Evolutionary conservation across 1,140 invertebrate species (phyloP), one percentile per base, ranked within the genome.

Genomic region (Drosophila equinoxialis): DNA sequence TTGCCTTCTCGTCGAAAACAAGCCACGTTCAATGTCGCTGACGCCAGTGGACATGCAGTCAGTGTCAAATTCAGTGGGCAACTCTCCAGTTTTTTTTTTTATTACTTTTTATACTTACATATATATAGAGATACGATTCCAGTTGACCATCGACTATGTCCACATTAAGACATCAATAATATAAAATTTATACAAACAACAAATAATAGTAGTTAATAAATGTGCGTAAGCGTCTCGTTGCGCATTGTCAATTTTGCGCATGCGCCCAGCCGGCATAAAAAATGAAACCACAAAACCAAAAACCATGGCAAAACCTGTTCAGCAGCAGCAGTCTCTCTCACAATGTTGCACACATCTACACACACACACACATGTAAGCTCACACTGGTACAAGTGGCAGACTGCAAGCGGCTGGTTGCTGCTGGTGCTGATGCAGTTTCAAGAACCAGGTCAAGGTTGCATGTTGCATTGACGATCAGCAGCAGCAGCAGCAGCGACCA

Each of bases 81-180:
- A 69, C 54, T 58, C 48, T 10, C 51, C 54, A 60, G 58, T 76
- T 76, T 76, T 42, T 42, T 42, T 26, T 30, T 75, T 42, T 42
- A 64, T 64, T 35, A 57, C 72, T 51, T 51, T 51, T 51, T 7
- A 10, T 51, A 51, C 20, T 1, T 23, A 23, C 20, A 62, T 26
- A 4, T 26, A 48, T 48, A 30, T 6, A 30, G 30, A 30, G 30
- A 30, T 30, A 51, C 10, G 20, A 77, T 71, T 77, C 71, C 71
- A 84, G 84, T 90, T 83, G 84, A 62, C 85, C 85, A 75, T 89
- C 84, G 71, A 59, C 71, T 68, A 69, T 65, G 71, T 77, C 84
- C 74, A 76, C 80, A 87, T 87, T 75, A 83, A 87, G 83, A 82
- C 77, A 87, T 87, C 79, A 87, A 73, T 80, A 87, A 83, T 71